Evolutionary conservation across 2,113 vertebrate species (phyloP).

Genomic region (Hoplias malabaricus): DNA sequence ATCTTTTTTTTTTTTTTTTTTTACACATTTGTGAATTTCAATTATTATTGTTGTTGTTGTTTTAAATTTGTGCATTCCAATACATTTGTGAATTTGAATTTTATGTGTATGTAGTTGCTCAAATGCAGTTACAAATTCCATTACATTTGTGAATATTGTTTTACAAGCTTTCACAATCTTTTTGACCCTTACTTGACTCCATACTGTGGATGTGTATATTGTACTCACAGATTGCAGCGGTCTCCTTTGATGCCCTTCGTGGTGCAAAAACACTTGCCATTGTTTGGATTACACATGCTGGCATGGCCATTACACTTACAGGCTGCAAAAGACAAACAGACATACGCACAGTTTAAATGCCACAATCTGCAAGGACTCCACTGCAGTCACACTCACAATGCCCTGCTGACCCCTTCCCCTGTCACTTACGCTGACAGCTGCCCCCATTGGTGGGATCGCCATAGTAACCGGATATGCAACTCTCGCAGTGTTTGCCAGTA

Average conservation of each 20-base stretch:
- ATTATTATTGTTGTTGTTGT: too few relatives aligned
- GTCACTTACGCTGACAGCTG: constrained; percentile 91
- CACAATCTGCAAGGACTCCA: not conserved
- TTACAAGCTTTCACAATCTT: too few relatives aligned
- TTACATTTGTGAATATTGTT: too few relatives aligned
- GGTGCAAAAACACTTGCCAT: constrained; percentile 96
- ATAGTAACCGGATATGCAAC: constrained; percentile 91
- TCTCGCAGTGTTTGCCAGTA: constrained; percentile 91
- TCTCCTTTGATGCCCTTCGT: constrained; percentile 99
- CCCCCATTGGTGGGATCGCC: constrained; percentile 97
- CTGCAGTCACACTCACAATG: not conserved
- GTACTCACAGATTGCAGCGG: constrained; percentile 94
- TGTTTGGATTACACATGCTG: constrained; percentile 89
- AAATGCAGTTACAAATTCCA: too few relatives aligned
- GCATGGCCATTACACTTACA: constrained; percentile 98
- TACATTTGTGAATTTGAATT: too few relatives aligned
- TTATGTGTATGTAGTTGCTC: too few relatives aligned
- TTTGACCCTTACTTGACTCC: too few relatives aligned
- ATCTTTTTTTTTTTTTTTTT: too few relatives aligned
- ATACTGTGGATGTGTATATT: not conserved
- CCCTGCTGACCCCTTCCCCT: not conserved
- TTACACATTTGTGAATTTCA: too few relatives aligned
- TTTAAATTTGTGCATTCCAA: too few relatives aligned
- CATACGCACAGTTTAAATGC: constrained; percentile 1
- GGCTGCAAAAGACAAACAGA: constrained; percentile 69